phyloP scores from a whole-genome alignment of 2,797 vertebrate species.

The Melanotaenia parkinsoni region DNA sequence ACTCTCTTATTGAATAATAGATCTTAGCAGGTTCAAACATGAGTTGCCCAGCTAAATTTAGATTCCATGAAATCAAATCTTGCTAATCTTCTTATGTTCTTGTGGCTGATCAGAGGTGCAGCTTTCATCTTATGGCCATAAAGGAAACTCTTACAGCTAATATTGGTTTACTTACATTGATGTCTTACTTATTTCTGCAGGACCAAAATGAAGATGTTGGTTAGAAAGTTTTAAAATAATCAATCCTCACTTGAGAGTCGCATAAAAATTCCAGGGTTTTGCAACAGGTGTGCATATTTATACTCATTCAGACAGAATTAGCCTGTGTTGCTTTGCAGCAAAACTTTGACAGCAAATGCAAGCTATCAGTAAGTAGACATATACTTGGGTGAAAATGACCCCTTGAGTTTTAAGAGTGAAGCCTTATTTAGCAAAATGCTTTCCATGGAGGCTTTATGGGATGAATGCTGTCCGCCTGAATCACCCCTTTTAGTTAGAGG shows the following conservation, averaged over 20 bases:
- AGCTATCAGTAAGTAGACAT: slow-evolving; percentile 22
- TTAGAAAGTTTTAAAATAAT: neutral
- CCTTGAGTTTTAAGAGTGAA: slow-evolving; percentile 55
- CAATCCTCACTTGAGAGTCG: neutral
- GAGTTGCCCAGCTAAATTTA: slow-evolving; percentile 78
- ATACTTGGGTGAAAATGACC: slow-evolving; percentile 41
- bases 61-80: slow-evolving; percentile 73
- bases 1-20: slow-evolving; percentile 77
- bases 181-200: neutral
- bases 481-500: slow-evolving; percentile 73
- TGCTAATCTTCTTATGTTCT: slow-evolving; percentile 69
- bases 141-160: slow-evolving; percentile 43
- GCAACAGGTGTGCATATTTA: neutral
- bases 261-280: neutral
- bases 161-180: slow-evolving; percentile 46
- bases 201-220: slow-evolving; percentile 7
- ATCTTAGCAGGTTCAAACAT: slow-evolving; percentile 66
- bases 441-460: slow-evolving; percentile 52
- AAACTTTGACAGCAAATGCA: neutral
- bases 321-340: slow-evolving; percentile 9
- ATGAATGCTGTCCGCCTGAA: slow-evolving; percentile 63
- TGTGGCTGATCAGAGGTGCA: slow-evolving; percentile 55
- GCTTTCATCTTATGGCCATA: slow-evolving; percentile 44
- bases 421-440: slow-evolving; percentile 67
- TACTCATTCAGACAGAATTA: neutral